phyloP scores from a whole-genome alignment of 2,797 vertebrate genomes.

The Lagocephalus sceleratus region DNA sequence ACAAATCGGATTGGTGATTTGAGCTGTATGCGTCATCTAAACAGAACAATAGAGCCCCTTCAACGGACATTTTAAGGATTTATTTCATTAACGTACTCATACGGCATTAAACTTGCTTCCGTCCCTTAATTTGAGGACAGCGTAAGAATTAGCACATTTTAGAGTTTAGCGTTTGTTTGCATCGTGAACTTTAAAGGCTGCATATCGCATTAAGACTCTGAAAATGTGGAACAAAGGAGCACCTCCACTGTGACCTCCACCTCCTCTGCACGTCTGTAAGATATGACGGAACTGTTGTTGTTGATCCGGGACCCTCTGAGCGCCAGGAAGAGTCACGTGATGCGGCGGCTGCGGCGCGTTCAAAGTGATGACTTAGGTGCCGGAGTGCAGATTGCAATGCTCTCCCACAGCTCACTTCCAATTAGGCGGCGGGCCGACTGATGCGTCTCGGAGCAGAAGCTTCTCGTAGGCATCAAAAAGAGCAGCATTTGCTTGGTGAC shows the following conservation, averaged over 20 bases:
- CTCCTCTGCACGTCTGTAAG: not conserved
- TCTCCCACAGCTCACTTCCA: constrained; percentile 70
- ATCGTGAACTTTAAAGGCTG: too few relatives aligned
- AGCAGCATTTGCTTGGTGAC: constrained; percentile 52
- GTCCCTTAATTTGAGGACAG: too few relatives aligned
- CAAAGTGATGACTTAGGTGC: constrained; percentile 65
- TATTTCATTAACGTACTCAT: not conserved
- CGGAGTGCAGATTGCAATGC: constrained; percentile 63
- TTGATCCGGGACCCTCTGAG: constrained; percentile 42
- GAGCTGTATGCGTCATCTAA: constrained; percentile 11
- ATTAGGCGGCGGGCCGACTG: constrained; percentile 68
- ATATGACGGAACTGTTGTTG: not conserved
- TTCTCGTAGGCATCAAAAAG: constrained; percentile 67
- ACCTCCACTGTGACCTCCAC: not conserved
- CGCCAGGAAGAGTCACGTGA: constrained; percentile 37
- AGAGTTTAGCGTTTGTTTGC: too few relatives aligned
- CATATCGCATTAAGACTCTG: not conserved
- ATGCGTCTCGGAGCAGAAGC: constrained; percentile 71
- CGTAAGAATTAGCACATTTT: too few relatives aligned
- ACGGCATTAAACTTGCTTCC: too few relatives aligned
- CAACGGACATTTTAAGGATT: constrained; percentile 10
- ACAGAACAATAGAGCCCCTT: constrained; percentile 13
- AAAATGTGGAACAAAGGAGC: not conserved
- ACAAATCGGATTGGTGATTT: constrained; percentile 6
- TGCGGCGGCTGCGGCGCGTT: constrained; percentile 42